Evolutionary conservation across 2,797 vertebrate genomes (phyloP).

Genomic region (Rhincodon typus): DNA sequence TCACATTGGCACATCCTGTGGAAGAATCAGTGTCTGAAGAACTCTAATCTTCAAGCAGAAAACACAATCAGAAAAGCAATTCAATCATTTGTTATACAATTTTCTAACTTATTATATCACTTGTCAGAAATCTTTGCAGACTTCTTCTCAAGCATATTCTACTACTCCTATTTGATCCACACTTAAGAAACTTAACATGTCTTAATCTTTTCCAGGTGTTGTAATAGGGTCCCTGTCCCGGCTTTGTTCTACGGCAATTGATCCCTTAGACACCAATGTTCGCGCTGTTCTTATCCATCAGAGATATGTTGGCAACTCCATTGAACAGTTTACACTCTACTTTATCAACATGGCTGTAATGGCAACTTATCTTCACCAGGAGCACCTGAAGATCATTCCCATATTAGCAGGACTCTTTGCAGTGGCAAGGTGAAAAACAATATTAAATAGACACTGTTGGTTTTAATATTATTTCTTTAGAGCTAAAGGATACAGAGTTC

Average conservation of each 20-base stretch:
- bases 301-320: conserved; percentile 55
- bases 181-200: not conserved
- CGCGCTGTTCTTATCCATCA: conserved; percentile 50
- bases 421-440: conserved; percentile 57
- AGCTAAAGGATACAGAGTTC: not conserved
- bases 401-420: conserved; percentile 57
- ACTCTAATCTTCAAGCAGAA: not conserved
- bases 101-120: not conserved
- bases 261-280: conserved; percentile 45
- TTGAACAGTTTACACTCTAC: conserved; percentile 59
- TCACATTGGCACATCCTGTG: not conserved
- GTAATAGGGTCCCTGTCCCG: conserved; percentile 50
- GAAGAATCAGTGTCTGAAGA: not conserved
- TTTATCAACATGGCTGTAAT: conserved; percentile 59
- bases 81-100: not conserved
- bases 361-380: conserved; percentile 55
- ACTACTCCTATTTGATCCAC: not conserved
- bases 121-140: not conserved
- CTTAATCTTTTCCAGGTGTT: conserved; percentile 52
- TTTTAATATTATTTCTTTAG: not conserved
- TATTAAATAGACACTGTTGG: not conserved
- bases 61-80: not conserved
- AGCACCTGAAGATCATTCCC: conserved; percentile 60
- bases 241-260: conserved; percentile 53
- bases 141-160: not conserved